A percentile compares a stretch with the other conserved stretches of the same genome.
These are phyloP conservation scores for Euura lappo DNA, from an alignment of 1,140 invertebrate species.

Conservation along the genomic window DNA sequence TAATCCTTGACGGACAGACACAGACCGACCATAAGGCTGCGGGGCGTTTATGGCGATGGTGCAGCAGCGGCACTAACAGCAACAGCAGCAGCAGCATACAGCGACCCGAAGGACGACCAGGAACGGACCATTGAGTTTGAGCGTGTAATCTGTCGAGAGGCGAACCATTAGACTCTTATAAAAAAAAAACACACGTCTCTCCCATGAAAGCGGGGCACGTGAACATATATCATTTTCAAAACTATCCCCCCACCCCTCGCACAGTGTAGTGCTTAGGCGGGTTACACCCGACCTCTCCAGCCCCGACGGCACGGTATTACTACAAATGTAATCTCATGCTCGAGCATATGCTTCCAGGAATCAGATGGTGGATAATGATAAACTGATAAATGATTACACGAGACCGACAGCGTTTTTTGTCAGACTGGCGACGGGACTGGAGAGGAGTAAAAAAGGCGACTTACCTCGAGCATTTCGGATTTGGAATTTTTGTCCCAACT, in stretches of 20 bases:
- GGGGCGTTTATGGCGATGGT: background rate
- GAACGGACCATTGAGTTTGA: constrained; percentile 14
- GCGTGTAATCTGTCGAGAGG: constrained; percentile 49
- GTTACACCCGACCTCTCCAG: background rate
- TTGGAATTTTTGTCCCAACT: no score
- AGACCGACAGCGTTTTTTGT: no score
- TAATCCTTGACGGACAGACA: background rate
- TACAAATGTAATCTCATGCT: constrained; percentile 54
- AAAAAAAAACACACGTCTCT: constrained; percentile 32
- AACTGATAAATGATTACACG: background rate
- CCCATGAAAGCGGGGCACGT: background rate
- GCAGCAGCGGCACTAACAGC: no score
- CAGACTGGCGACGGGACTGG: no score
- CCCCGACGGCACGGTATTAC: constrained; percentile 36
- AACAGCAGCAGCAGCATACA: no score
- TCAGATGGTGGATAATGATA: constrained; percentile 3
- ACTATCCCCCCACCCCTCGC: constrained; percentile 20
- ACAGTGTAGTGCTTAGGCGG: background rate
- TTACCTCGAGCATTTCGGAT: no score
- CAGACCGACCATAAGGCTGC: background rate
- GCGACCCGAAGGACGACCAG: background rate
- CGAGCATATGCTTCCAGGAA: constrained; percentile 46
- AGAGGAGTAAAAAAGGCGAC: no score
- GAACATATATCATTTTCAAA: constrained; percentile 11
- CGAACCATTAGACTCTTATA: constrained; percentile 42